Percentiles rank a stretch among this genome's conserved stretches.
phyloP scores from a whole-genome alignment of 2,797 vertebrate genomes.

The Syngnathus acus region DNA sequence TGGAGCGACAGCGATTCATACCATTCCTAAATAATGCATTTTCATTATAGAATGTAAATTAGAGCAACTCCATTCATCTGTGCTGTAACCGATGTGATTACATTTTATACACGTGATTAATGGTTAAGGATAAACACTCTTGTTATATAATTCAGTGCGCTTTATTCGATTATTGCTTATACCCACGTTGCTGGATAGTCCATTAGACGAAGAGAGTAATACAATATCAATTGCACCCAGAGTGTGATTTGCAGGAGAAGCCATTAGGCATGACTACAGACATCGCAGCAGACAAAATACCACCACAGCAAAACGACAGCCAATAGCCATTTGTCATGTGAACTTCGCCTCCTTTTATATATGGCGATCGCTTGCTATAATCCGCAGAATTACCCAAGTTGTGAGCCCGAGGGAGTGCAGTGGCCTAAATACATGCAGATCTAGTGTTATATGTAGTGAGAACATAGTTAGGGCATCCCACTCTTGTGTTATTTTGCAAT shows the following conservation, averaged over 20 bases:
- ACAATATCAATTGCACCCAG: constrained; percentile 27
- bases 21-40: constrained; percentile 6
- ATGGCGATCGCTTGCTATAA: constrained; percentile 49
- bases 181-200: constrained; percentile 6
- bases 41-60: background rate
- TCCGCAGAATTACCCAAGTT: constrained; percentile 56
- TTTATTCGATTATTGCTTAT: background rate
- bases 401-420: constrained; percentile 53
- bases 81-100: background rate
- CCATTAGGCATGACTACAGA: background rate
- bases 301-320: constrained; percentile 2
- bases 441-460: constrained; percentile 38
- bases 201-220: constrained; percentile 37
- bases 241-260: background rate
- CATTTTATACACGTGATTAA: background rate
- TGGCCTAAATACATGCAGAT: constrained; percentile 67
- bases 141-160: background rate
- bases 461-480: constrained; percentile 22
- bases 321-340: constrained; percentile 32
- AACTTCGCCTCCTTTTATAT: constrained; percentile 43
- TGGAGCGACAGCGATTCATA: background rate
- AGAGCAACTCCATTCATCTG: background rate
- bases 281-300: background rate
- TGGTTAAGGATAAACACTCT: background rate
- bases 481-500: constrained; percentile 12